Conservation (phyloP, 64 coral and sea anemone genomes). For the Catalaphyllia jardinei region DNA sequence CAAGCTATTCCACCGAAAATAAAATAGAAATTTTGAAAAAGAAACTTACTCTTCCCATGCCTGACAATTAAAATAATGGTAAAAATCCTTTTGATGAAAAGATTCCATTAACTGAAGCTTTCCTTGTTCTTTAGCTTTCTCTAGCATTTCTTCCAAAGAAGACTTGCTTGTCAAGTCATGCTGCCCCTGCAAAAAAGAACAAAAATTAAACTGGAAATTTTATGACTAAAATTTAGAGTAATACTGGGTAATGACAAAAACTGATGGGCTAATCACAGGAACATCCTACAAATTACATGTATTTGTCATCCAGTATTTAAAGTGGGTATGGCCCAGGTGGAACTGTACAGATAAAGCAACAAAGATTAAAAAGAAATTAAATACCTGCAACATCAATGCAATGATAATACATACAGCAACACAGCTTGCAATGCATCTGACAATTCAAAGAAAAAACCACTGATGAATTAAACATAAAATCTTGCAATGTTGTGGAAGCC, state of each 20-base stretch:
- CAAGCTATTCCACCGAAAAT: background rate
- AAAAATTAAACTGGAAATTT: background rate
- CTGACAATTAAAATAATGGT: slow-evolving; percentile 84
- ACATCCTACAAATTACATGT: no score
- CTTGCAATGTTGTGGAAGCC: no score
- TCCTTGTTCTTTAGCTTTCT: slow-evolving; percentile 58
- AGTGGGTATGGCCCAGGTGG: no score
- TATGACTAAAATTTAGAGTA: no score
- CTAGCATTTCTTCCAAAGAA: slow-evolving; percentile 87
- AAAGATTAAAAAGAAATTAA: background rate
- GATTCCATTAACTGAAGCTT: slow-evolving; percentile 56
- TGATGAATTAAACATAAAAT: no score
- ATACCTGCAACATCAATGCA: slow-evolving; percentile 92
- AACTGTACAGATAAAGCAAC: no score
- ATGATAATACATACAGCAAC: slow-evolving; percentile 83
- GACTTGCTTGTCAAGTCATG: slow-evolving; percentile 68
- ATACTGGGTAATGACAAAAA: no score
- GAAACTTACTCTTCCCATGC: slow-evolving; percentile 83
- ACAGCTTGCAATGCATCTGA: slow-evolving; percentile 87
- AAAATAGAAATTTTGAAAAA: background rate
- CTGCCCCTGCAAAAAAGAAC: slow-evolving; percentile 51
- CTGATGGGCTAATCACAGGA: no score
- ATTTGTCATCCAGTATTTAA: no score
- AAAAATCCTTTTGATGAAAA: slow-evolving; percentile 83
- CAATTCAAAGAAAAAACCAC: background rate